Evolutionary conservation across 2,113 vertebrate species (phyloP).

Genomic region (Pluvianellus socialis): DNA sequence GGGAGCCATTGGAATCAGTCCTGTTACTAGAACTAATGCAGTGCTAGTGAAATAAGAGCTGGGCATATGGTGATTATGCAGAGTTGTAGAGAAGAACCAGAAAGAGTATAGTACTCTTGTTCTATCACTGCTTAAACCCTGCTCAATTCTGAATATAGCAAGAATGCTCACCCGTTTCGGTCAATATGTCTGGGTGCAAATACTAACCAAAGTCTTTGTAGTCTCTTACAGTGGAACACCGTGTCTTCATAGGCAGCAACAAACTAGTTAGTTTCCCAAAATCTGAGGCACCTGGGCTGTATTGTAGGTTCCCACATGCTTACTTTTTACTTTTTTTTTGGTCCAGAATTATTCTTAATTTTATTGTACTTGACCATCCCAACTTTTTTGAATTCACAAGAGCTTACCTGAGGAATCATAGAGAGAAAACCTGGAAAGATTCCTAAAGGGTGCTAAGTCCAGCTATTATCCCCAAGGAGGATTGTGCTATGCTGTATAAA

Average conservation of each 20-base stretch:
- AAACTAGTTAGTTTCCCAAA: neutral
- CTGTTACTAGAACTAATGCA: neutral
- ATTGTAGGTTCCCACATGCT: neutral
- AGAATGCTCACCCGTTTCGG: neutral
- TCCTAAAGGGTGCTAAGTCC: neutral
- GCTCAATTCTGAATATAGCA: neutral
- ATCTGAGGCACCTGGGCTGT: neutral
- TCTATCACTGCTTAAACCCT: neutral
- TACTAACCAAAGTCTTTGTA: neutral
- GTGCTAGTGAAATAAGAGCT: neutral
- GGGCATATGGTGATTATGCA: neutral
- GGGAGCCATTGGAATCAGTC: neutral
- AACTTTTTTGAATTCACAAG: neutral
- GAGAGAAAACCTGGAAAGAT: neutral
- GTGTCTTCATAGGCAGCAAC: neutral
- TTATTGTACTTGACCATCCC: neutral
- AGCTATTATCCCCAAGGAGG: neutral
- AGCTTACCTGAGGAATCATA: neutral
- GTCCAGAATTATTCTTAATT: neutral
- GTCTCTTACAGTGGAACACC: neutral
- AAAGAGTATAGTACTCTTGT: neutral
- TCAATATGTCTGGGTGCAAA: neutral
- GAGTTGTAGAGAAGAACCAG: neutral
- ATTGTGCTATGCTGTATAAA: neutral
- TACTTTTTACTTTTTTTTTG: neutral